Conservation (phyloP, 2,113 vertebrate species). For the Hypanus sabinus region DNA sequence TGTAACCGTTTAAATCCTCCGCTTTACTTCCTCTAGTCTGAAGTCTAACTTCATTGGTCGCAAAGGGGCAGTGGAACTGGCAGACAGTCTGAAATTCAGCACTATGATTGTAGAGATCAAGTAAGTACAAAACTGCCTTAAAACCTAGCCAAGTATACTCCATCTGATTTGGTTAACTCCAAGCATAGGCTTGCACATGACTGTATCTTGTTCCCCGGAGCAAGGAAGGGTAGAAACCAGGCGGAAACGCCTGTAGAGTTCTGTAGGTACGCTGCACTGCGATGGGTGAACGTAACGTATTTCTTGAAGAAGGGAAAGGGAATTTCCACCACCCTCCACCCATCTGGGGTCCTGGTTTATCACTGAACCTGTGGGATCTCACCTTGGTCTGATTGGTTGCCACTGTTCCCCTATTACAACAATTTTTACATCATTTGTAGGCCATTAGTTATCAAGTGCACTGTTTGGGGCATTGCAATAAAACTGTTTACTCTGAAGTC, state of each 20-base stretch:
- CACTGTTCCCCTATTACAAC: background rate
- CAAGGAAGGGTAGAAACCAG: background rate
- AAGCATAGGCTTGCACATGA: too few species aligned
- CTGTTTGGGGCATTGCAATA: background rate
- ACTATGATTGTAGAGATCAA: background rate
- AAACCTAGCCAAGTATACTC: background rate
- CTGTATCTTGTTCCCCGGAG: background rate
- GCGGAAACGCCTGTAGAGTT: background rate
- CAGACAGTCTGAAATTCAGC: background rate
- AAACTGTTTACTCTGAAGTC: background rate
- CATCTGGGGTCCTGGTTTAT: background rate
- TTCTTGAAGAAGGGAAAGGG: background rate
- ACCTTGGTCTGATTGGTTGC: background rate
- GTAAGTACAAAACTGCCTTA: background rate
- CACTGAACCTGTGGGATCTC: background rate
- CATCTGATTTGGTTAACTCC: background rate
- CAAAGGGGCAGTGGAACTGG: background rate
- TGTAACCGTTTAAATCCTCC: background rate
- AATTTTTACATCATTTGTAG: background rate
- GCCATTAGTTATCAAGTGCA: background rate
- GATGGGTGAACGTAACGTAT: background rate
- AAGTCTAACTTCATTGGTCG: background rate
- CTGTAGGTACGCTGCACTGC: background rate
- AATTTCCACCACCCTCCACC: background rate
- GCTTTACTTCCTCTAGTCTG: background rate